phyloP scores from a whole-genome alignment of 2,797 vertebrate species.

The Brachyalestes nurse region DNA sequence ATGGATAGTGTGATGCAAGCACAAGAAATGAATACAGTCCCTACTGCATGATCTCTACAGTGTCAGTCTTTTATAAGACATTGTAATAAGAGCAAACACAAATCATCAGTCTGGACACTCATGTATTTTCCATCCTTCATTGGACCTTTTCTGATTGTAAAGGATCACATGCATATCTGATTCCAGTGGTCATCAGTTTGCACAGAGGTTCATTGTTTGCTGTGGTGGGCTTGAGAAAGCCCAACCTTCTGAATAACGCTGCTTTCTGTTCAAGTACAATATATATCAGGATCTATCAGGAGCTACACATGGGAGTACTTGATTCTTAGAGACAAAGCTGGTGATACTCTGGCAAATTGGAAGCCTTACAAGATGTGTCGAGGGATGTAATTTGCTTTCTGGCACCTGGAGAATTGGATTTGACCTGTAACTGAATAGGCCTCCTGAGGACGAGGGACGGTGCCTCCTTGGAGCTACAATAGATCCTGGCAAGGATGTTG shows the following conservation, averaged over 20 bases:
- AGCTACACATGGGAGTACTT: background rate
- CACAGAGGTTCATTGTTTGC: background rate
- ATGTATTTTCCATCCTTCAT: background rate
- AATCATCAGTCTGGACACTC: background rate
- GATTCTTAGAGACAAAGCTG: background rate
- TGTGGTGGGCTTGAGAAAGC: background rate
- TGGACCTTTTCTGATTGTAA: background rate
- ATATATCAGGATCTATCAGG: background rate
- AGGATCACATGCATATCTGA: background rate
- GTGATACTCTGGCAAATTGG: slow-evolving; percentile 1
- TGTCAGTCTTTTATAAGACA: background rate
- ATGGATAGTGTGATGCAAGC: background rate
- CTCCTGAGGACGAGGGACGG: background rate
- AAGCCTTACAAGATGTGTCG: background rate
- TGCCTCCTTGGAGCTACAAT: background rate
- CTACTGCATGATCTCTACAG: background rate
- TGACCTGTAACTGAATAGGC: background rate
- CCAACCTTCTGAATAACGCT: background rate
- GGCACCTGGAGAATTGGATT: background rate
- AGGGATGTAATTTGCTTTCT: slow-evolving; percentile 6
- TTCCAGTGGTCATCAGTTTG: background rate
- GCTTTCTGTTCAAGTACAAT: background rate
- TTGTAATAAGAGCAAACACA: background rate
- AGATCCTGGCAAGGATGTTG: slow-evolving; percentile 7
- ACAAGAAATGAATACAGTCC: background rate